Percentiles rank a stretch among this genome's conserved stretches.
phyloP scores from a whole-genome alignment of 1,140 invertebrate species.

The Cydia splendana region DNA sequence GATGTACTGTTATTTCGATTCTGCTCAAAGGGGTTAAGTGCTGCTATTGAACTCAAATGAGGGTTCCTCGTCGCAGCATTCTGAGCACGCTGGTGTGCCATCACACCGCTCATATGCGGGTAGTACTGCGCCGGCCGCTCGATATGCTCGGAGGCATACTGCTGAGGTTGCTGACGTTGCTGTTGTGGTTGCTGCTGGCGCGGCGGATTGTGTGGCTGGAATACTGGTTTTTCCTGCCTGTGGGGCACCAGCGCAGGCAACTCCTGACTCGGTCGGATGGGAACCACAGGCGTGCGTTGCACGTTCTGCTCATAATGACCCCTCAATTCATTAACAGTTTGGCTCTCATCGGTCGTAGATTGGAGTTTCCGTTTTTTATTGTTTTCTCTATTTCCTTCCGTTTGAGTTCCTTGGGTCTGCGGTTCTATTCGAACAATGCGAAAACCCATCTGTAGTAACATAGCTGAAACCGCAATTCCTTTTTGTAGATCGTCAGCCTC shows the following conservation, averaged over 20 bases:
- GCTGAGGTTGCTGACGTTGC: neutral
- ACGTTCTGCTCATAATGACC: neutral
- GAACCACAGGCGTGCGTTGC: neutral
- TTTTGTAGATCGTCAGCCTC: neutral
- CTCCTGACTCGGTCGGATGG: neutral
- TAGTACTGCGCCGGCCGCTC: neutral
- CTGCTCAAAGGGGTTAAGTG: neutral
- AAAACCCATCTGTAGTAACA: constrained; percentile 1
- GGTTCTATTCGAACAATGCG: neutral
- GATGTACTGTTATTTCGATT: neutral
- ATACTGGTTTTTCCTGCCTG: neutral
- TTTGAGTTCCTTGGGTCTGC: neutral
- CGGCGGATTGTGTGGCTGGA: neutral
- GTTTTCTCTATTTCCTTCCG: neutral
- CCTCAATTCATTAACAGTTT: neutral
- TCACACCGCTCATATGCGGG: neutral
- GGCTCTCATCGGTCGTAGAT: neutral
- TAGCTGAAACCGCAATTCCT: neutral
- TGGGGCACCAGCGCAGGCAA: neutral
- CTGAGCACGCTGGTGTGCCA: neutral
- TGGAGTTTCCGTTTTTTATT: neutral
- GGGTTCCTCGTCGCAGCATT: neutral
- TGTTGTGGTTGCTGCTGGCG: neutral
- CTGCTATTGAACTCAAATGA: neutral
- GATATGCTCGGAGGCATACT: neutral